Evolutionary conservation across 2,797 vertebrate species (phyloP).

Genomic region (Sardinella longiceps): DNA sequence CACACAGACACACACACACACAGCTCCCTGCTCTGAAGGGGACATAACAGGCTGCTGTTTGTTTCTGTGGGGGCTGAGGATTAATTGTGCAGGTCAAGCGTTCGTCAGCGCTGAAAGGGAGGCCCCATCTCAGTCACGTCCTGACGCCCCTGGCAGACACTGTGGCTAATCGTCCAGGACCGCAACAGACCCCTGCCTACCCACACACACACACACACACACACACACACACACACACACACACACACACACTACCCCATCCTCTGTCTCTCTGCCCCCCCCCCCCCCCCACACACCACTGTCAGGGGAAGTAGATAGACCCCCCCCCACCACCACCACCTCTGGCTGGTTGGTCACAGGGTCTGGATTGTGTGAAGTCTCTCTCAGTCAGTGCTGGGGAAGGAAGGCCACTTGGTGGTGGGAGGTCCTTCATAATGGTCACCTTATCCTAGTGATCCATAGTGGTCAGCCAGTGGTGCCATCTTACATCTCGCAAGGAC

Average conservation of each 20-base stretch:
- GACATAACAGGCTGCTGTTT: slow-evolving; percentile 16
- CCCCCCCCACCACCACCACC: not conserved
- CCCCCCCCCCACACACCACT: too few species aligned
- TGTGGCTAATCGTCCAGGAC: slow-evolving; percentile 2
- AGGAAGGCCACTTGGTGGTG: not conserved
- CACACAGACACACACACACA: not conserved
- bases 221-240: too few species aligned
- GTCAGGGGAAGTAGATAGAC: not conserved
- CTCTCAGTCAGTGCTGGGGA: slow-evolving; percentile 4
- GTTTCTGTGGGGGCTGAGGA: slow-evolving; percentile 3
- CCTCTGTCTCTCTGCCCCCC: too few species aligned
- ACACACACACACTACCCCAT: too few species aligned
- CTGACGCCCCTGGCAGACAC: not conserved
- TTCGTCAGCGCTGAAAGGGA: not conserved
- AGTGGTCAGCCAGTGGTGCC: slow-evolving; percentile 1
- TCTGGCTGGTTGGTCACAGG: slow-evolving; percentile 38
- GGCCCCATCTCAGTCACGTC: slow-evolving; percentile 2
- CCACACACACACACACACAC: too few species aligned
- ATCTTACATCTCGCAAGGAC: slow-evolving; percentile 34
- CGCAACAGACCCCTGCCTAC: not conserved
- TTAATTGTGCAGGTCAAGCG: not conserved
- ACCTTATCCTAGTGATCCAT: slow-evolving; percentile 46
- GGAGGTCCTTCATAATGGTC: slow-evolving; percentile 45
- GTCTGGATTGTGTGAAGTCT: slow-evolving; percentile 37
- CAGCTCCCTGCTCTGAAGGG: not conserved